Percentiles rank a stretch among this genome's conserved stretches.
Conservation (phyloP, 2,113 vertebrate genomes). For the Cebus imitator region DNA sequence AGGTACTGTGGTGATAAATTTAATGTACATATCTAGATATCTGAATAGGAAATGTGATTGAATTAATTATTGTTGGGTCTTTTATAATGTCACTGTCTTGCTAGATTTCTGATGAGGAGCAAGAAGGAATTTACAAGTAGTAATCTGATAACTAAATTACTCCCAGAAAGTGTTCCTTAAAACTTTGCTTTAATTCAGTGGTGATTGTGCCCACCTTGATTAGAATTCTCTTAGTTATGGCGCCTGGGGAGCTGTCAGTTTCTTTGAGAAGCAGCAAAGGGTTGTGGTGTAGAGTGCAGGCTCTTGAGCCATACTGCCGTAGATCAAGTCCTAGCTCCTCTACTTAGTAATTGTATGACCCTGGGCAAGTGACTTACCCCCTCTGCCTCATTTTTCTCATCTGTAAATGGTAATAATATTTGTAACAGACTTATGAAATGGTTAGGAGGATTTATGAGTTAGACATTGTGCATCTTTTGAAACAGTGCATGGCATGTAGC, state of each 20-base stretch:
- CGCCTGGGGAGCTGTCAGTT: not conserved
- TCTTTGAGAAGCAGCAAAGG: not conserved
- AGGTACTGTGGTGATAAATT: not conserved
- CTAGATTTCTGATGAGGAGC: slow-evolving; percentile 46
- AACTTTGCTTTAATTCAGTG: not conserved
- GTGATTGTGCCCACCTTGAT: not conserved
- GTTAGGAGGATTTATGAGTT: not conserved
- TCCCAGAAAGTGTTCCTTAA: not conserved
- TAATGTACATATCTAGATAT: slow-evolving; percentile 20
- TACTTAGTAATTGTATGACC: not conserved
- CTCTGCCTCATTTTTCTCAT: not conserved
- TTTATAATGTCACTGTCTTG: not conserved
- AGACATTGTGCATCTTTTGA: not conserved
- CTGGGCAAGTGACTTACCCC: not conserved
- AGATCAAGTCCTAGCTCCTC: not conserved
- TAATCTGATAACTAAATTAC: slow-evolving; percentile 21
- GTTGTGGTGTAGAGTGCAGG: not conserved
- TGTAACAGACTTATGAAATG: not conserved
- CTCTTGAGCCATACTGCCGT: not conserved
- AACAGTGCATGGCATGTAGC: not conserved
- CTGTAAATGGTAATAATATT: not conserved
- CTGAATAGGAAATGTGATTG: slow-evolving; percentile 47
- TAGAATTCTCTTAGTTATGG: not conserved
- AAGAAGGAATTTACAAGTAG: slow-evolving; percentile 46
- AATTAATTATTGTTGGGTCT: slow-evolving; percentile 18